Evolutionary conservation across 2,888 invertebrate genomes (phyloP).

Genomic region (Lasioglossum leucozonium): DNA sequence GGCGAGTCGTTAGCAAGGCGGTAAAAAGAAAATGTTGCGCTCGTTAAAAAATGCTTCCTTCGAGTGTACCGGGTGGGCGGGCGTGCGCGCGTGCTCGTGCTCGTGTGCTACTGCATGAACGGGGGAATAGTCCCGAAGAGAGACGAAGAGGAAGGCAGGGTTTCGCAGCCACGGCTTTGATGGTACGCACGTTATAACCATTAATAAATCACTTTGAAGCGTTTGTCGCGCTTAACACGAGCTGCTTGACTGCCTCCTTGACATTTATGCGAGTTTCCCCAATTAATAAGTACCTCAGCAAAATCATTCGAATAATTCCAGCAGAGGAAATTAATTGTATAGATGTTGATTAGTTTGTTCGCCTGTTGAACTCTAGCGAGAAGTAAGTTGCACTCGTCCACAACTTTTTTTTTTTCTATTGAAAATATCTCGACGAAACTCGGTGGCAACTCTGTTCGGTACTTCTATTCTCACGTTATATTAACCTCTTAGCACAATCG

Average conservation of each 20-base stretch:
- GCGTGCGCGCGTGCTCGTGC: constrained; percentile 39
- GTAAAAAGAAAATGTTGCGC: constrained; percentile 62
- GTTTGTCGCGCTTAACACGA: constrained; percentile 69
- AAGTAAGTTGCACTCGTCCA: not conserved
- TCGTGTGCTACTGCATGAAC: not conserved
- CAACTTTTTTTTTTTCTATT: not conserved
- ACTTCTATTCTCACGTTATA: too few relatives aligned
- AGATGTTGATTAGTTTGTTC: not conserved
- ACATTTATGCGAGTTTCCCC: constrained; percentile 14
- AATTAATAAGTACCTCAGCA: constrained; percentile 20
- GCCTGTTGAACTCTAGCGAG: not conserved
- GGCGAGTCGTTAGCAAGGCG: constrained; percentile 53
- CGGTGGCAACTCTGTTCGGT: not conserved
- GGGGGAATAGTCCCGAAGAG: not conserved
- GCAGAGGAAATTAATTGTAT: not conserved
- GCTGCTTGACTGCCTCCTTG: not conserved
- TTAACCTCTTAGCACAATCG: too few relatives aligned
- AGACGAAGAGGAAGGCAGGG: constrained; percentile 19
- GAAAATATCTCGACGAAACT: not conserved
- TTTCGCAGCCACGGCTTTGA: constrained; percentile 42
- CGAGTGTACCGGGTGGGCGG: constrained; percentile 42
- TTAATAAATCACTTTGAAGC: constrained; percentile 79
- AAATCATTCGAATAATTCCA: not conserved
- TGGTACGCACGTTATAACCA: constrained; percentile 72
- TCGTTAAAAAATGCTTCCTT: constrained; percentile 66